Evolutionary conservation across 1,140 invertebrate species (phyloP).

Genomic region (Drosophila watanabei): DNA sequence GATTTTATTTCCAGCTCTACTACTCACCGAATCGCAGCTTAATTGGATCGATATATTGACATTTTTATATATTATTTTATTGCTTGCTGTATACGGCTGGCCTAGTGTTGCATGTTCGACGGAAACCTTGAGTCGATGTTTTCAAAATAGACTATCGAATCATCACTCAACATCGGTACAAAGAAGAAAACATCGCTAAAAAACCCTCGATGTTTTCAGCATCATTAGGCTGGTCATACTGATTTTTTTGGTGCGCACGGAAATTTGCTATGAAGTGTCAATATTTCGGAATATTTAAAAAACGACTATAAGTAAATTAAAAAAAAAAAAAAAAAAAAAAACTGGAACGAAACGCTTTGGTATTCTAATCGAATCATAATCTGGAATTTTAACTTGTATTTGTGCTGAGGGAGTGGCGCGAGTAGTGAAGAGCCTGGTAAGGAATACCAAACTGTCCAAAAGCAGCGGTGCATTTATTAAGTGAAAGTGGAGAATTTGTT

Average conservation of each 20-base stretch:
- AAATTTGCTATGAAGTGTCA: neutral
- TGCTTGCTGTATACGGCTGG: no score
- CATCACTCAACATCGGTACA: no score
- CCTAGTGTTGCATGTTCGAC: no score
- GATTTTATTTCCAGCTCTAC: no score
- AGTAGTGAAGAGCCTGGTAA: conserved; percentile 3
- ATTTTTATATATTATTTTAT: no score
- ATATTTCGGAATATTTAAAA: neutral
- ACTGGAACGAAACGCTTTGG: neutral
- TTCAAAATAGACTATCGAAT: no score
- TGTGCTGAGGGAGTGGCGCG: neutral
- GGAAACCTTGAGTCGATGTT: no score
- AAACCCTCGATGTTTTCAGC: no score
- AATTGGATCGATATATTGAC: no score
- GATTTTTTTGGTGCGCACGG: neutral
- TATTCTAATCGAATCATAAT: no score
- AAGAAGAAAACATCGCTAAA: no score
- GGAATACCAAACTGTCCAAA: neutral
- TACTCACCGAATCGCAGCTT: no score
- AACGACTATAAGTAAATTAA: neutral
- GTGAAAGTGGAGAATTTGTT: neutral
- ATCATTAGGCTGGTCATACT: neutral
- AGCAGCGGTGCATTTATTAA: neutral
- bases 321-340: neutral
- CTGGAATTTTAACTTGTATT: neutral